Evolutionary conservation across 2,797 vertebrate species (phyloP).

Genomic region (Eidolon dupreanum): DNA sequence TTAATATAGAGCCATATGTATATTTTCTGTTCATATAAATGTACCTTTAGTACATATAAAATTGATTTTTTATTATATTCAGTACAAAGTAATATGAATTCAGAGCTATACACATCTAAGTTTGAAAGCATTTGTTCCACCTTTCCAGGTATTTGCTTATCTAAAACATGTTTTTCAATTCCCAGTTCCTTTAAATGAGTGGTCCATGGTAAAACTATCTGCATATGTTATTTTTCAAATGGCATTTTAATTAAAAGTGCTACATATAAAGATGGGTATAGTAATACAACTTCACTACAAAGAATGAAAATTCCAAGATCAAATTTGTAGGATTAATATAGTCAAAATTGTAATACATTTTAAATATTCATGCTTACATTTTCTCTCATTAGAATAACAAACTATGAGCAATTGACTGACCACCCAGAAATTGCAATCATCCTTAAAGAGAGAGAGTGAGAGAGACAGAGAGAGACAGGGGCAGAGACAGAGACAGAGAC

Average conservation of each 20-base stretch:
- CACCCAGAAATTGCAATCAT: neutral
- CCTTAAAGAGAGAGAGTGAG: neutral
- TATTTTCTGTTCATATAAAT: slow-evolving; percentile 25
- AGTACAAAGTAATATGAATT: slow-evolving; percentile 16
- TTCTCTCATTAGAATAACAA: slow-evolving; percentile 2
- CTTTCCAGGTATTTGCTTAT: neutral
- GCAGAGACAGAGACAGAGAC: neutral
- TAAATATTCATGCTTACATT: neutral
- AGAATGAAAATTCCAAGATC: neutral
- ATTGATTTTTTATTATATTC: neutral
- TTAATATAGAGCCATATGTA: neutral
- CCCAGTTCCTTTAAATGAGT: slow-evolving; percentile 18
- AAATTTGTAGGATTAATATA: neutral
- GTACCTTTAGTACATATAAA: neutral
- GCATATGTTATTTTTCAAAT: neutral
- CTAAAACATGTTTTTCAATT: slow-evolving; percentile 1
- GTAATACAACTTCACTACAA: neutral
- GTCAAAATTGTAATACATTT: slow-evolving; percentile 6
- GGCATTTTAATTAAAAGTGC: slow-evolving; percentile 39
- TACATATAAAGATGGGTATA: neutral
- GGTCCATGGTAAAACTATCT: neutral
- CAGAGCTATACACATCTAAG: neutral
- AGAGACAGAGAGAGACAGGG: neutral
- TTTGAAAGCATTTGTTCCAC: slow-evolving; percentile 29
- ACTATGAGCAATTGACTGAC: neutral